Evolutionary conservation across 2,888 invertebrate genomes (phyloP).

Genomic region (Caenorhabditis panamensis): DNA sequence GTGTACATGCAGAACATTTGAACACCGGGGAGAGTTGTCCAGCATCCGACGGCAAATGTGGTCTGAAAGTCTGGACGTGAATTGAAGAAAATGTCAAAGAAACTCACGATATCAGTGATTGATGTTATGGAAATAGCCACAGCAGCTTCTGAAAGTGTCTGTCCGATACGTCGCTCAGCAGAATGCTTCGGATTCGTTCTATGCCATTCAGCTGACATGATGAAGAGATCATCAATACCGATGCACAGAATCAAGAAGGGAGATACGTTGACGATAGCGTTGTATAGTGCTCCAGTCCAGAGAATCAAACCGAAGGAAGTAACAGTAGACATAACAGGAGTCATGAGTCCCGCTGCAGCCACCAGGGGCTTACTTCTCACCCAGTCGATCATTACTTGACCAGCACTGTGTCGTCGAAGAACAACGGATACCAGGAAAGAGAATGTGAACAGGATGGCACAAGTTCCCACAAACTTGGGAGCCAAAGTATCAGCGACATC

Average conservation of each 20-base stretch:
- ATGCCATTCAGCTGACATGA: conserved; percentile 96
- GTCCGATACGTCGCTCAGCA: conserved; percentile 86
- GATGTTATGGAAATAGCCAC: conserved; percentile 97
- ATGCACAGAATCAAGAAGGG: conserved; percentile 84
- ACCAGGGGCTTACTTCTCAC: conserved; percentile 78
- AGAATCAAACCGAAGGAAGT: conserved; percentile 79
- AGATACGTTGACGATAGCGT: conserved; percentile 80
- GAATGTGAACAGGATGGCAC: conserved; percentile 75
- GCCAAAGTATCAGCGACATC: conserved; percentile 72
- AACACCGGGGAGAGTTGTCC: conserved; percentile 94
- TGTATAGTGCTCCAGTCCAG: conserved; percentile 78
- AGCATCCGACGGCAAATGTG: conserved; percentile 85
- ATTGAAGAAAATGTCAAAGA: neutral
- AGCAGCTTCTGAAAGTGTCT: conserved; percentile 92
- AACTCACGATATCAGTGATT: conserved; percentile 86
- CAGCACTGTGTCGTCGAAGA: conserved; percentile 71
- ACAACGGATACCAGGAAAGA: conserved; percentile 78
- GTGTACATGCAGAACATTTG: conserved; percentile 96
- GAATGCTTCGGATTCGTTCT: conserved; percentile 86
- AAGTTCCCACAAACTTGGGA: conserved; percentile 72
- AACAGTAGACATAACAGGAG: conserved; percentile 77
- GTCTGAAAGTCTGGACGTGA: conserved; percentile 64
- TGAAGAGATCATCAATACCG: conserved; percentile 95
- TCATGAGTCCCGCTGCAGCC: conserved; percentile 76
- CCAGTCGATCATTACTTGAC: conserved; percentile 78